A percentile compares a stretch with the other conserved stretches of the same genome.
These are phyloP conservation scores for Notocelia uddmanniana DNA, from an alignment of 2,888 invertebrate genomes.

Conservation along the genomic window DNA sequence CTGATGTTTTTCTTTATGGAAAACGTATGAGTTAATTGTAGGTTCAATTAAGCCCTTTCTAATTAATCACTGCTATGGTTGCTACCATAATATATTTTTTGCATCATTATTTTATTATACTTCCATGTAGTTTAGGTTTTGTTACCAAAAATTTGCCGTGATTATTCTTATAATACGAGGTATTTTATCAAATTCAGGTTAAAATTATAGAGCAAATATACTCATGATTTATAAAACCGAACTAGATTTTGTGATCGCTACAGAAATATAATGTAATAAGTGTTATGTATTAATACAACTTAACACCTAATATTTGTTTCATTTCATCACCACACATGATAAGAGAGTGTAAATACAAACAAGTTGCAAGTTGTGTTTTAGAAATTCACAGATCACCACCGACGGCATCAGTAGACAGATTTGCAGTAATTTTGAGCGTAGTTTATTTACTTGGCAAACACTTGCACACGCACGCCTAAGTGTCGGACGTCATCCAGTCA, in stretches of 20 bases:
- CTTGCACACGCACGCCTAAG: slow-evolving; percentile 40
- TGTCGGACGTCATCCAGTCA: slow-evolving; percentile 28
- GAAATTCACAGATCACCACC: slow-evolving; percentile 43
- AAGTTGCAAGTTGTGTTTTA: slow-evolving; percentile 37
- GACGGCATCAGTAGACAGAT: slow-evolving; percentile 36
- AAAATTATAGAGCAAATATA: slow-evolving; percentile 27
- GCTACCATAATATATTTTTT: background rate
- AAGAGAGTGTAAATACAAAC: slow-evolving; percentile 37
- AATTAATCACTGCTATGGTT: background rate
- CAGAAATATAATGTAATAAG: slow-evolving; percentile 64
- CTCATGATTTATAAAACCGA: background rate
- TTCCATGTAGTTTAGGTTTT: slow-evolving; percentile 2
- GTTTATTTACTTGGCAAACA: slow-evolving; percentile 43
- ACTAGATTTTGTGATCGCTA: slow-evolving; percentile 56
- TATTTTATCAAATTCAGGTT: slow-evolving; percentile 32
- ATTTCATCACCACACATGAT: slow-evolving; percentile 59
- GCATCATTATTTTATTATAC: background rate
- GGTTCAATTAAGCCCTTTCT: background rate
- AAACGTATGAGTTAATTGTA: too few species aligned
- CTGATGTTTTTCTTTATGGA: background rate
- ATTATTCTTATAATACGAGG: slow-evolving; percentile 13
- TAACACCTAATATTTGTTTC: slow-evolving; percentile 66
- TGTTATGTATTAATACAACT: slow-evolving; percentile 75
- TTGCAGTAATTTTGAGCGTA: slow-evolving; percentile 42
- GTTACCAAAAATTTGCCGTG: slow-evolving; percentile 2